These are phyloP conservation scores for Meteorus colon DNA, from an alignment of 2,888 invertebrate genomes.

Conservation along the genomic window DNA sequence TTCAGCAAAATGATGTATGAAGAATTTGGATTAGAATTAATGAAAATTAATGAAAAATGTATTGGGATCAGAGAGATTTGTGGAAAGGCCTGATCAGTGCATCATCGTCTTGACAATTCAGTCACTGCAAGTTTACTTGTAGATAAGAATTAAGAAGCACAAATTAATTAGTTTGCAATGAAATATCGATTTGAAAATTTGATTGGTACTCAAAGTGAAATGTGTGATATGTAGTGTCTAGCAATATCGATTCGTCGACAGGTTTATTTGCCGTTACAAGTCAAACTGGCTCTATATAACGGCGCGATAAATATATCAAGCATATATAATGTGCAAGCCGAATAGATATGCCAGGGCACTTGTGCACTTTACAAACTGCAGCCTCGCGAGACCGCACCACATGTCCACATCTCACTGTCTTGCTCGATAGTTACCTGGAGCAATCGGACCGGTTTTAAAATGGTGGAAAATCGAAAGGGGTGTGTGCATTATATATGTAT, in stretches of 20 bases:
- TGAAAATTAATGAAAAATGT: too few species aligned
- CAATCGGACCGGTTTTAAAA: slow-evolving; percentile 41
- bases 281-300: slow-evolving; percentile 24
- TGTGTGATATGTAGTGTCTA: slow-evolving; percentile 20
- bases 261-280: slow-evolving; percentile 35
- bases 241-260: slow-evolving; percentile 36
- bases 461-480: slow-evolving; percentile 22
- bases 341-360: slow-evolving; percentile 35
- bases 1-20: too few species aligned
- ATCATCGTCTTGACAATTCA: too few species aligned
- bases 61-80: too few species aligned
- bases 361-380: slow-evolving; percentile 18
- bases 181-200: slow-evolving; percentile 28
- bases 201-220: slow-evolving; percentile 12
- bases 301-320: slow-evolving; percentile 36
- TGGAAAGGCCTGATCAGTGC: too few species aligned
- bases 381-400: slow-evolving; percentile 2
- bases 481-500: slow-evolving; percentile 20
- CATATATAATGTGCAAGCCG: slow-evolving; percentile 12
- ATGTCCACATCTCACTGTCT: slow-evolving; percentile 29
- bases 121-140: too few species aligned
- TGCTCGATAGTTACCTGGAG: slow-evolving; percentile 34
- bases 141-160: too few species aligned
- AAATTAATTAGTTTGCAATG: too few species aligned
- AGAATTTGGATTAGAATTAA: too few species aligned